A percentile compares a stretch with the other conserved stretches of the same genome.
These are phyloP conservation scores for Lophius americanus DNA, from an alignment of 2,797 vertebrate species.

Conservation along the genomic window DNA sequence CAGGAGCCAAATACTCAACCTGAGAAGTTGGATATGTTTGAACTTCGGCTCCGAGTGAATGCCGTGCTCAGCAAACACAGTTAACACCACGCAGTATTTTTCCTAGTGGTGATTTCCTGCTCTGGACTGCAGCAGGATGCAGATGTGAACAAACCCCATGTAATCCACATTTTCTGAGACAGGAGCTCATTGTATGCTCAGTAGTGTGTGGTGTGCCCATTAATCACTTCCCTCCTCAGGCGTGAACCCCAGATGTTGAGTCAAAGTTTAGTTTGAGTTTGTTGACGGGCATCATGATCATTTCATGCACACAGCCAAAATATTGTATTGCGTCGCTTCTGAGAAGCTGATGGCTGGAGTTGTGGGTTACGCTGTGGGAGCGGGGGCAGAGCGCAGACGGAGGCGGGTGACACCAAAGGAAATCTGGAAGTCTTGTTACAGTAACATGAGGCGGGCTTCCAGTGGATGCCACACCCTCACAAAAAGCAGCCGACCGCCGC, in stretches of 20 bases:
- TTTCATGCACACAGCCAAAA: no score
- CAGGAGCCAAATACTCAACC: background rate
- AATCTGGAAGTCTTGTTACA: slow-evolving; percentile 59
- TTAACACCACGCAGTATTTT: slow-evolving; percentile 20
- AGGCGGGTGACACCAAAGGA: slow-evolving; percentile 52
- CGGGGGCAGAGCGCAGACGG: slow-evolving; percentile 9
- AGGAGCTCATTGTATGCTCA: slow-evolving; percentile 41
- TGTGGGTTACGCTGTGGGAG: slow-evolving; percentile 53
- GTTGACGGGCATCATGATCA: background rate
- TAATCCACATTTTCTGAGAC: slow-evolving; percentile 69
- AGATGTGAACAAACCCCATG: slow-evolving; percentile 65
- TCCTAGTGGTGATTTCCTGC: slow-evolving; percentile 46
- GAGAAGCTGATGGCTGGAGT: slow-evolving; percentile 18
- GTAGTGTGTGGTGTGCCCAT: slow-evolving; percentile 16
- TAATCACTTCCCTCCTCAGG: slow-evolving; percentile 46
- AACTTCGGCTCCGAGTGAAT: background rate
- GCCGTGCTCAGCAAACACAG: slow-evolving; percentile 6
- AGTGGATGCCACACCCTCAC: slow-evolving; percentile 23
- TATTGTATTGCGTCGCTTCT: no score
- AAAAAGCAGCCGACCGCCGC: slow-evolving; percentile 37
- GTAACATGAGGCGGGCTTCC: slow-evolving; percentile 40
- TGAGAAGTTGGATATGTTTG: background rate
- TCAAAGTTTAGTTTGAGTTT: background rate
- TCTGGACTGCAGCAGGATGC: slow-evolving; percentile 63
- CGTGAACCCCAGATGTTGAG: background rate